A percentile compares a stretch with the other conserved stretches of the same genome.
phyloP scores from a whole-genome alignment of 2,888 invertebrate species.

The Heliconius erato region DNA sequence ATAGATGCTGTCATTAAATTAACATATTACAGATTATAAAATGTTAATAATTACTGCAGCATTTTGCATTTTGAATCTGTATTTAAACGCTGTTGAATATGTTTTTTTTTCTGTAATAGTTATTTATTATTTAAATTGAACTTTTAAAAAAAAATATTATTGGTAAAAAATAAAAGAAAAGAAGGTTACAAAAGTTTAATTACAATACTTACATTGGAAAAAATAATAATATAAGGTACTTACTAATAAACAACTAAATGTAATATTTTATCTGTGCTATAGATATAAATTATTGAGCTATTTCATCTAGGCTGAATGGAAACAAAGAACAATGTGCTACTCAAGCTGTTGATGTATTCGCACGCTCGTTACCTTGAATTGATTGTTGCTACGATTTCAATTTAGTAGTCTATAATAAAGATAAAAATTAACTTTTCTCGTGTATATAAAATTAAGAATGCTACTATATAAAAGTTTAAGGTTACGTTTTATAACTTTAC shows the following conservation, averaged over 20 bases:
- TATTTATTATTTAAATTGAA: too few species aligned
- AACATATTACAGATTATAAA: constrained; percentile 6
- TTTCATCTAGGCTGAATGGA: constrained; percentile 32
- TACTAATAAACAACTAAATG: not conserved
- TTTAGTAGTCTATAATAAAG: constrained; percentile 21
- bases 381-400: constrained; percentile 42
- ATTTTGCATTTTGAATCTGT: constrained; percentile 3
- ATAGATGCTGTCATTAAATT: constrained; percentile 4
- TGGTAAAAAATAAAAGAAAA: not conserved
- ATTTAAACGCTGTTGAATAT: not conserved
- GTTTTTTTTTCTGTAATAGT: too few species aligned
- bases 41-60: not conserved
- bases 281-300: constrained; percentile 25
- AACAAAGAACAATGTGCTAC: constrained; percentile 59
- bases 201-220: not conserved
- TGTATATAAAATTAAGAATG: not conserved
- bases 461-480: not conserved
- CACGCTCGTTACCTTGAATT: constrained; percentile 64
- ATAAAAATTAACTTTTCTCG: constrained; percentile 5
- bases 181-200: not conserved
- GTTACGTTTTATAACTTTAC: not conserved
- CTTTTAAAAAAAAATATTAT: too few species aligned
- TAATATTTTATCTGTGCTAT: not conserved
- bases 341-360: constrained; percentile 60
- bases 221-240: not conserved